Evolutionary conservation across 2,797 vertebrate species (phyloP).

Genomic region (Alcedo atthis): DNA sequence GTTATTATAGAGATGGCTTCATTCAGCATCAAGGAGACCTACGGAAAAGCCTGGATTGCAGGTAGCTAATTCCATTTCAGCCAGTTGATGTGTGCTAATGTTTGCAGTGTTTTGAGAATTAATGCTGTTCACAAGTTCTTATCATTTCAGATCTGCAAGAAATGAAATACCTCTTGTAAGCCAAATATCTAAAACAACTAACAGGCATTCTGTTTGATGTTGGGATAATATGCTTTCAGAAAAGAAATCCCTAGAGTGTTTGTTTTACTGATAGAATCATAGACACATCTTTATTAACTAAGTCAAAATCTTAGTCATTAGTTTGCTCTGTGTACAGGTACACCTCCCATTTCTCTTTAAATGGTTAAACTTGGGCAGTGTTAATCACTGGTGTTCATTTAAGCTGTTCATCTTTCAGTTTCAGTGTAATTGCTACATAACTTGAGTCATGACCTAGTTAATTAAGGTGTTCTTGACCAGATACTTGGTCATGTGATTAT

Average conservation of each 20-base stretch:
- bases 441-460: conserved; percentile 51
- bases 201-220: neutral
- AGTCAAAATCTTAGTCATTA: neutral
- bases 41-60: conserved; percentile 25
- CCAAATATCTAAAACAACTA: neutral
- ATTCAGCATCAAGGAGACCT: conserved; percentile 15
- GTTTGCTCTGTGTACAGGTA: neutral
- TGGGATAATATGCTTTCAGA: neutral
- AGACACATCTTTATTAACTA: neutral
- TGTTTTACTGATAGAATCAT: neutral
- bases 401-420: conserved; percentile 49
- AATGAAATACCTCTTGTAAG: neutral
- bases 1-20: conserved; percentile 11
- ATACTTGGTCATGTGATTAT: conserved; percentile 32
- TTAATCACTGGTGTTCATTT: conserved; percentile 14
- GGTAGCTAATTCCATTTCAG: conserved; percentile 43
- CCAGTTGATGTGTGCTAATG: neutral
- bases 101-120: neutral
- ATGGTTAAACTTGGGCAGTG: neutral
- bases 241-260: neutral
- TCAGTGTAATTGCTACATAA: conserved; percentile 36
- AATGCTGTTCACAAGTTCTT: neutral
- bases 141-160: neutral
- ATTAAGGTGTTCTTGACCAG: conserved; percentile 36
- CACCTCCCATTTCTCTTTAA: neutral